Conservation (phyloP, 2,113 vertebrate species). For the Hypocryptadius cinnamomeus region DNA sequence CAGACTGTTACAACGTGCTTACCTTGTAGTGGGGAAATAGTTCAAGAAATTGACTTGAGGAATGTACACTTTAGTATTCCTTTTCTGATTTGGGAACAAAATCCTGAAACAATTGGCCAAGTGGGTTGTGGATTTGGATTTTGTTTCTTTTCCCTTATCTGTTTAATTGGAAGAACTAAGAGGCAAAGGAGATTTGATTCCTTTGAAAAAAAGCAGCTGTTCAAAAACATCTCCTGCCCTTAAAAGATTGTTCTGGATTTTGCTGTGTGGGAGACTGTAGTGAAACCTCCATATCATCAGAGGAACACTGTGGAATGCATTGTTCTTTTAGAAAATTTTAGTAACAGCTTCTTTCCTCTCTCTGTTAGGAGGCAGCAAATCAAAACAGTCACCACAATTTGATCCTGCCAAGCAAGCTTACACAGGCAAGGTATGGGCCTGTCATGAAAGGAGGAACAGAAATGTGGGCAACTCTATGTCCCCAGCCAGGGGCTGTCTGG, state of each 20-base stretch:
- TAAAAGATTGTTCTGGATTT: neutral
- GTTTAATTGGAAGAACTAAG: neutral
- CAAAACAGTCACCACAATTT: conserved; percentile 79
- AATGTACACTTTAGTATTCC: neutral
- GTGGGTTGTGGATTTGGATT: neutral
- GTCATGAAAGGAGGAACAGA: neutral
- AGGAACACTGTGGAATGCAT: neutral
- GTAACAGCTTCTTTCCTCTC: neutral
- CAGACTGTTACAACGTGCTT: neutral
- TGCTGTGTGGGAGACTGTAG: neutral
- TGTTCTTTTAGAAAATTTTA: neutral
- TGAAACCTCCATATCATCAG: neutral
- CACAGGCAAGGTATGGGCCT: conserved; percentile 61
- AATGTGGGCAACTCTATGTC: fast-evolving
- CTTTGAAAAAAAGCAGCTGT: neutral
- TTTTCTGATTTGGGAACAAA: neutral
- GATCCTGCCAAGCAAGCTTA: conserved; percentile 79
- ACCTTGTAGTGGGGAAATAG: neutral
- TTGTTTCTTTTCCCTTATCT: neutral
- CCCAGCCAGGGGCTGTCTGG: neutral
- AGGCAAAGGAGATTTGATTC: neutral
- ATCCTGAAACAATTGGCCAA: neutral
- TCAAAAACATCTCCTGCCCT: neutral
- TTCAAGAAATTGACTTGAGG: neutral
- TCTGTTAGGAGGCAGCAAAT: conserved; percentile 69